A percentile compares a stretch with the other conserved stretches of the same genome.
Evolutionary conservation across 2,888 invertebrate species (phyloP).

Genomic region (Xylota sylvarum): DNA sequence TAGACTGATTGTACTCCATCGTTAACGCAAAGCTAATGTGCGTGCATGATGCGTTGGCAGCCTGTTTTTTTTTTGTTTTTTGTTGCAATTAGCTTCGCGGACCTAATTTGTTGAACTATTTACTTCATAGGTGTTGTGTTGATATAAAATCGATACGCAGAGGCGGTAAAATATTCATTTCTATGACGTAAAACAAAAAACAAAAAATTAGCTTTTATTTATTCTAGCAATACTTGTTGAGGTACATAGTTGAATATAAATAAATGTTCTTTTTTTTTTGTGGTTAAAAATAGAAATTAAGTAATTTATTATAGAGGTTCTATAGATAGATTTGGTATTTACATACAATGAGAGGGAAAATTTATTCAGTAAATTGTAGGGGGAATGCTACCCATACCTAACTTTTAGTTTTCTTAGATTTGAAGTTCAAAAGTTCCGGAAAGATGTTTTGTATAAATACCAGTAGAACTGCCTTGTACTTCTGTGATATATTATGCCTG

Average conservation of each 20-base stretch:
- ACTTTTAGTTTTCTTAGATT: too few species aligned
- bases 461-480: too few species aligned
- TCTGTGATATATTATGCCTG: too few species aligned
- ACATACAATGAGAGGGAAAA: background rate
- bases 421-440: too few species aligned
- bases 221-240: constrained; percentile 1
- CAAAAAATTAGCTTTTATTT: background rate
- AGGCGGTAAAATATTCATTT: background rate
- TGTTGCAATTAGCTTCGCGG: background rate
- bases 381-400: too few species aligned
- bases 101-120: background rate
- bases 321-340: background rate
- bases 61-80: background rate
- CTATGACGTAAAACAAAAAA: background rate
- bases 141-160: background rate
- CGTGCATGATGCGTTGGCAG: constrained; percentile 18
- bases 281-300: background rate
- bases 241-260: background rate
- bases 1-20: constrained; percentile 16
- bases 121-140: background rate
- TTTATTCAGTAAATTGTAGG: too few species aligned
- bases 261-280: background rate
- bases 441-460: too few species aligned
- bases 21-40: background rate
- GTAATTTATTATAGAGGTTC: background rate